Evolutionary conservation across 2,797 vertebrate genomes (phyloP).

Genomic region (Antennarius maculatus): DNA sequence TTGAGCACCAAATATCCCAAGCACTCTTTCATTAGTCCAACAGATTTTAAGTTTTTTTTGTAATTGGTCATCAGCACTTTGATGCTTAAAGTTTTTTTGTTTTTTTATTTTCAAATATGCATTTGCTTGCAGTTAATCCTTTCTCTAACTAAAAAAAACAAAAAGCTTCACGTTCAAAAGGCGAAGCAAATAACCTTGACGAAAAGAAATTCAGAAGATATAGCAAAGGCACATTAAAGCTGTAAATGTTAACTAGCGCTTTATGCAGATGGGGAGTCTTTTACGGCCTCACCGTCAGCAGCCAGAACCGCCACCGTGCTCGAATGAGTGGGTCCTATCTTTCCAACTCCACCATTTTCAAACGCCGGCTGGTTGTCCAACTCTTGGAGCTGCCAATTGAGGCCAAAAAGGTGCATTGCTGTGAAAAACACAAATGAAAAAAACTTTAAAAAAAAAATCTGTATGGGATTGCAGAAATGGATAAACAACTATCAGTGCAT

Average conservation of each 20-base stretch:
- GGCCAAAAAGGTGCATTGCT: conserved; percentile 99
- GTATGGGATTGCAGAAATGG: conserved; percentile 58
- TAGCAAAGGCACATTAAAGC: conserved; percentile 6
- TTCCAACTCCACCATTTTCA: conserved; percentile 93
- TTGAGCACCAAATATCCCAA: too few relatives aligned
- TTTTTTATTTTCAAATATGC: too few relatives aligned
- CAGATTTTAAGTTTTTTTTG: conserved; percentile 9
- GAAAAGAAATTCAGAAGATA: not conserved
- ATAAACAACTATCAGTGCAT: conserved; percentile 57
- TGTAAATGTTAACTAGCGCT: conserved; percentile 9
- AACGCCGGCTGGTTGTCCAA: conserved; percentile 93
- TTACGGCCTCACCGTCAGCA: conserved; percentile 88
- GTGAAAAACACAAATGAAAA: conserved; percentile 57
- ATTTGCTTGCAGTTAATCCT: not conserved
- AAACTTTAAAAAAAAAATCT: conserved; percentile 57
- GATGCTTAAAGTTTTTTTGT: conserved; percentile 6
- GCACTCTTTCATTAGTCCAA: conserved; percentile 19
- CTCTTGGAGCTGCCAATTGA: conserved; percentile 99
- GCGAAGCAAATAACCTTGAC: conserved; percentile 3
- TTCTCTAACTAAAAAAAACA: not conserved
- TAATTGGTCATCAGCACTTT: conserved; percentile 6
- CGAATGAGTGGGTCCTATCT: conserved; percentile 89
- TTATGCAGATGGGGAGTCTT: conserved; percentile 34
- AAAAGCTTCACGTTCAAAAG: not conserved
- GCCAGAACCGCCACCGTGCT: conserved; percentile 89